Evolutionary conservation across 2,888 invertebrate species (phyloP).

Genomic region (Stratiomys singularior): DNA sequence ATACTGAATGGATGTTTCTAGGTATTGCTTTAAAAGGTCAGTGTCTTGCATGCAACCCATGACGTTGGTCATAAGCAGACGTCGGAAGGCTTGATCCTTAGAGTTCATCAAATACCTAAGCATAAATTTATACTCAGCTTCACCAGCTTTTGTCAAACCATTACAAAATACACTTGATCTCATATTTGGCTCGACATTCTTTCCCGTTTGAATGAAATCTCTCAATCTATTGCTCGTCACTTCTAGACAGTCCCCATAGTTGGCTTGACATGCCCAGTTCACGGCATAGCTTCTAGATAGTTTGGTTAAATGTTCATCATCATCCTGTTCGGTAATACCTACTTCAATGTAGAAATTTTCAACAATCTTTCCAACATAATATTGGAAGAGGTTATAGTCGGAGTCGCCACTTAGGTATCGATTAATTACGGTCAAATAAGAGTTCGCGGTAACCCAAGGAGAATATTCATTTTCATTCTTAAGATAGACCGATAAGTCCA

Average conservation of each 20-base stretch:
- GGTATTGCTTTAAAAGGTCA: constrained; percentile 68
- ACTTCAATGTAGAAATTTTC: constrained; percentile 33
- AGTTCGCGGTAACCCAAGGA: constrained; percentile 60
- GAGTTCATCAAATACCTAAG: constrained; percentile 68
- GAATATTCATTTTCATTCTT: constrained; percentile 61
- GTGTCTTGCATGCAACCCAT: constrained; percentile 73
- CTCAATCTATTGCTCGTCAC: constrained; percentile 55
- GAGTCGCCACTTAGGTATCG: constrained; percentile 52
- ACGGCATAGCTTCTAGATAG: constrained; percentile 36
- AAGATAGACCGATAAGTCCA: constrained; percentile 59
- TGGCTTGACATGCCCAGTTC: constrained; percentile 47
- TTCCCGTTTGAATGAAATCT: background rate
- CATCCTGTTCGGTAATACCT: constrained; percentile 24
- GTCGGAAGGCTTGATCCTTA: constrained; percentile 69
- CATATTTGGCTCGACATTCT: constrained; percentile 60
- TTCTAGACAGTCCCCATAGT: constrained; percentile 36
- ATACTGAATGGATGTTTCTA: constrained; percentile 58
- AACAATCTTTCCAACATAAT: constrained; percentile 54
- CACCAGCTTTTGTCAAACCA: constrained; percentile 61
- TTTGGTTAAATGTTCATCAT: constrained; percentile 42
- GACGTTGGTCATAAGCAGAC: constrained; percentile 70
- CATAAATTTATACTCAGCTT: constrained; percentile 72
- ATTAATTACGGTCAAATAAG: background rate
- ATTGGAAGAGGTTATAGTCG: constrained; percentile 56
- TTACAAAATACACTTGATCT: constrained; percentile 62